Evolutionary conservation across 1,140 invertebrate species (phyloP), one percentile per base, ranked within the genome.

Genomic region (Zaprionus tsacasi): DNA sequence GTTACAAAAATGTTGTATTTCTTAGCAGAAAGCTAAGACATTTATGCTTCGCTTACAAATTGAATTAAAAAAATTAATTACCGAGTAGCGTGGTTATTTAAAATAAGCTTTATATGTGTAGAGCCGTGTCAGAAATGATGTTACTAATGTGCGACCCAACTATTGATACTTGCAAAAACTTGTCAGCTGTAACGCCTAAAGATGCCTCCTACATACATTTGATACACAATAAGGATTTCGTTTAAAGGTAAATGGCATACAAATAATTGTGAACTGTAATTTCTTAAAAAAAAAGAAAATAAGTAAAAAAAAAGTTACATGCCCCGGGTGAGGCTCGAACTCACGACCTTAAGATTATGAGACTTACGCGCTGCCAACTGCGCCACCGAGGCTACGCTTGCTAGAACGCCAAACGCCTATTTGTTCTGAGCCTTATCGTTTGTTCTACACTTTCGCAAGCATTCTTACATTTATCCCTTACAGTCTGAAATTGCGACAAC

Each of bases 291-390:
- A 60, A 68, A 57, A 68, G 15, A 17, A 17, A 61, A 0, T 36
- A 43, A 17, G 36, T 8, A 8, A 70, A 64, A 78, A 70, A 92
- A 95, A 96, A 95, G 93, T 68, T 90, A 92, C 88, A 50, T 97
- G 96, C 96, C 96, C 96, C 95, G 95, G 95, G 96, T 97, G 96
- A 97, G 96, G 96, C 96, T 97, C 96, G 96, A 97, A 97, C 96
- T 97, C 96, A 97, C 96, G 97, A 97, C 96, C 96, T 97, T 97
- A 96, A 97, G 96, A 97, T 97, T 97, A 97, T 97, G 96, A 97
- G 96, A 97, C 96, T 97, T 96, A 97, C 96, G 96, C 96, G 96
- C 96, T 97, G 95, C 96, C 96, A 95, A 96, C 96, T 97, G 96
- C 96, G 96, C 96, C 95, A 97, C 95, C 96, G 96, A 97, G 95